These are phyloP conservation scores for Stenurella melanura DNA, from an alignment of 2,888 invertebrate genomes.

Conservation along the genomic window DNA sequence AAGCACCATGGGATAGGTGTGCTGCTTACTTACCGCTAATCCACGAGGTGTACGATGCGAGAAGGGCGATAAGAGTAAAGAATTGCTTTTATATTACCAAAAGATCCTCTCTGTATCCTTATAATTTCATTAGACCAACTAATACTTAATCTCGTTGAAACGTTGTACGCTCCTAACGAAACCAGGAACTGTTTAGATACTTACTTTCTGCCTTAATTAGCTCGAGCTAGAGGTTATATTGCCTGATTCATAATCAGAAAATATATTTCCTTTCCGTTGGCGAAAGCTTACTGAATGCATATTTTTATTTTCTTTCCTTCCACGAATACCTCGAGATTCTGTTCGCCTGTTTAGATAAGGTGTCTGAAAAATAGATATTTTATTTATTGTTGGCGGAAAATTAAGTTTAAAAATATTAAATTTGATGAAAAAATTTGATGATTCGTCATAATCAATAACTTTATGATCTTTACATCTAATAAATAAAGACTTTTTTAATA, in stretches of 20 bases:
- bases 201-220: slow-evolving; percentile 52
- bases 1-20: slow-evolving; percentile 52
- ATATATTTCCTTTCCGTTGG: not conserved
- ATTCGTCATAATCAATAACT: too few species aligned
- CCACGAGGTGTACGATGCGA: slow-evolving; percentile 51
- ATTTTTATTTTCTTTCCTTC: not conserved
- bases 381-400: too few species aligned
- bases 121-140: slow-evolving; percentile 64
- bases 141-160: slow-evolving; percentile 62
- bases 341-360: too few species aligned
- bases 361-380: too few species aligned
- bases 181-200: slow-evolving; percentile 56
- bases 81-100: slow-evolving; percentile 56
- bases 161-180: slow-evolving; percentile 50
- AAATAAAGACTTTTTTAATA: too few species aligned
- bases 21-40: slow-evolving; percentile 50
- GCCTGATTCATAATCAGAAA: slow-evolving; percentile 25
- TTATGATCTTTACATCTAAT: too few species aligned
- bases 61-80: slow-evolving; percentile 52
- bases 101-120: slow-evolving; percentile 57
- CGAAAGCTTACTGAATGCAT: not conserved
- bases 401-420: too few species aligned
- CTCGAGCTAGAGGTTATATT: slow-evolving; percentile 21
- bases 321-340: too few species aligned
- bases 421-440: too few species aligned